These are phyloP conservation scores for Scolopax bukidnonensis DNA, from an alignment of 2,797 vertebrate genomes.

Conservation along the genomic window DNA sequence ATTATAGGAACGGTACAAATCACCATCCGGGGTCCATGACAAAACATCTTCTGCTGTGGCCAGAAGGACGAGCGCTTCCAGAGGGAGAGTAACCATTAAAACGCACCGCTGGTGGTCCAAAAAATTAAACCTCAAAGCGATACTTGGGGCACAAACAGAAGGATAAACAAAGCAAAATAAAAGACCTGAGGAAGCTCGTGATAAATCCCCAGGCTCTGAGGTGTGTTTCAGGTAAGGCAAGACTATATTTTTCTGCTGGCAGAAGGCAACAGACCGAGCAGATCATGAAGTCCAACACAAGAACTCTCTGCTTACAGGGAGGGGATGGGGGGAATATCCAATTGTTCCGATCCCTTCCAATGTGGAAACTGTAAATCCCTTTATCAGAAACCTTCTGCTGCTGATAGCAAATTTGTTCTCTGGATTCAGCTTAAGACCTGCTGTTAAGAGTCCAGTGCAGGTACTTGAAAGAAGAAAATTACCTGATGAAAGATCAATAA, in stretches of 20 bases:
- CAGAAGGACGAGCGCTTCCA: background rate
- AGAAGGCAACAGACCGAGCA: background rate
- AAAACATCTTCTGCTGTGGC: background rate
- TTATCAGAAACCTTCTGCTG: conserved; percentile 31
- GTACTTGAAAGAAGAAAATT: conserved; percentile 43
- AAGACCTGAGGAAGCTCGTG: background rate
- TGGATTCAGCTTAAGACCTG: background rate
- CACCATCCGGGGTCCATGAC: background rate
- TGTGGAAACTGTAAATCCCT: background rate
- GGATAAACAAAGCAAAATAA: background rate
- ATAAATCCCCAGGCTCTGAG: background rate
- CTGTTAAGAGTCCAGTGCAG: background rate
- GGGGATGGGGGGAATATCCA: background rate
- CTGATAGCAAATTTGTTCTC: conserved; percentile 19
- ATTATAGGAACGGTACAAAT: background rate
- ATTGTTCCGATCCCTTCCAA: background rate
- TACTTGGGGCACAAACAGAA: background rate
- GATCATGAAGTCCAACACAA: background rate
- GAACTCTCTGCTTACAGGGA: background rate
- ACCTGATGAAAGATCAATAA: conserved; percentile 62
- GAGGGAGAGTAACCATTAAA: background rate
- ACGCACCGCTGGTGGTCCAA: background rate
- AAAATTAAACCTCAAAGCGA: background rate
- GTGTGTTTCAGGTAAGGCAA: background rate
- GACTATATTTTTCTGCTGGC: background rate